phyloP scores from a whole-genome alignment of 2,797 vertebrate species.

The Hyperoplus lanceolatus region DNA sequence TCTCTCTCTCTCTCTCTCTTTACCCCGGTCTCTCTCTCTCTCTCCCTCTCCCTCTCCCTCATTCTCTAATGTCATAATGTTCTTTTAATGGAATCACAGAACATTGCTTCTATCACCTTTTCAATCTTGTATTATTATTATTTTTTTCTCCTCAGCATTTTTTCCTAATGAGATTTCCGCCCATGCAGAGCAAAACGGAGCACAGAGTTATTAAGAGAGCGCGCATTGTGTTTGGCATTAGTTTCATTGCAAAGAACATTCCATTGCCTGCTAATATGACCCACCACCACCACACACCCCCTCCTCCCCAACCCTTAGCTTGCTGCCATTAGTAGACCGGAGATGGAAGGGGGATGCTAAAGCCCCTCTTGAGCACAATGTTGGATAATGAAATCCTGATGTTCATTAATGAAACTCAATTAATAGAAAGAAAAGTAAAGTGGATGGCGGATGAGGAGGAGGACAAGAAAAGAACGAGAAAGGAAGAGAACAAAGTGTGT shows the following conservation, averaged over 20 bases:
- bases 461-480: slow-evolving; percentile 59
- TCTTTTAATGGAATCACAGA: slow-evolving; percentile 81
- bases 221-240: slow-evolving; percentile 78
- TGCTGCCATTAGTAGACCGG: slow-evolving; percentile 69
- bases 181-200: slow-evolving; percentile 79
- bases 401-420: slow-evolving; percentile 89
- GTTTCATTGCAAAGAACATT: slow-evolving; percentile 75
- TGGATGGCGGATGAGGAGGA: slow-evolving; percentile 67
- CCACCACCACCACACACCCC: slow-evolving; percentile 13
- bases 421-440: slow-evolving; percentile 74
- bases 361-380: slow-evolving; percentile 70
- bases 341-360: slow-evolving; percentile 33
- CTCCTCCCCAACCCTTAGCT: no score
- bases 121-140: slow-evolving; percentile 72
- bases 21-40: slow-evolving; percentile 33
- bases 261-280: slow-evolving; percentile 63
- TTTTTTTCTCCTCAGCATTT: slow-evolving; percentile 80
- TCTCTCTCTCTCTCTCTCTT: slow-evolving; percentile 25
- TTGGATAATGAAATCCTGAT: slow-evolving; percentile 87
- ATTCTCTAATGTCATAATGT: slow-evolving; percentile 55
- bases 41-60: slow-evolving; percentile 18
- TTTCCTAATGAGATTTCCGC: slow-evolving; percentile 85
- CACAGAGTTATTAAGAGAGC: slow-evolving; percentile 80
- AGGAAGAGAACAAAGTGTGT: slow-evolving; percentile 69
- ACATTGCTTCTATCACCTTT: slow-evolving; percentile 78